Base-by-base conservation (phyloP, 2,797 vertebrate genomes). In the Spinibarbus caldwelli region DNA sequence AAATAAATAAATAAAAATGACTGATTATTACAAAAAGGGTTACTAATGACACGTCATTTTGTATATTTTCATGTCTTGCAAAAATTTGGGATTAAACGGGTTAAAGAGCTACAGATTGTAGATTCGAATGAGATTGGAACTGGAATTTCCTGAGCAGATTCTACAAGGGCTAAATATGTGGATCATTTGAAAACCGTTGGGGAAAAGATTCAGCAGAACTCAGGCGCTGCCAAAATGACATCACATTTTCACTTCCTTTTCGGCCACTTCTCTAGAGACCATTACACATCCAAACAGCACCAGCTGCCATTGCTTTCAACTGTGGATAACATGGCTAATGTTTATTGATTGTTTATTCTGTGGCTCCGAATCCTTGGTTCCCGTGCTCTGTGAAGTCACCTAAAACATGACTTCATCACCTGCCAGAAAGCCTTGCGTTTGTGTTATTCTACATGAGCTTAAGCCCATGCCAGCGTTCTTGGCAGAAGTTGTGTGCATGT, bases 381-480 rank as follows among this genome's bases (percentile, higher is more conserved):
- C 54, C 57, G 21, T 64, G 59, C 38, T 31, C 17, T 9, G 14
- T 11, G 36, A 31, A 45, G 57, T 45, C 38, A 45, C 17, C 77
- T 64, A 64, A 78, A 79, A 45, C 57, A 66, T 64, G 77, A 64
- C 59, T 66, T 64, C 77, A 64, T 66, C 41, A 78, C 76, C 75
- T 78, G 49, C 57, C 36, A 19, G 23, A 75, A 75, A 77, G 75
- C n/a, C 75, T 34, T 64, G 23, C 15, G 38, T 70, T 72, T 81
- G 64, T 80, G 82, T 62, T 36, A 1, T 49, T 70, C 54, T 5
- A 49, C 45, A 70, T 14, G 31, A 19, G 83, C 45, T 80, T 17
- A 43, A 12, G 76, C 68, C 73, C 87, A 91, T 94, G 93, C 94
- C 92, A 93, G 94, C 93, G 93, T 93, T 77, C 90, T 94, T 95